Evolutionary conservation across 2,888 invertebrate species (phyloP), one percentile per base, ranked within the genome.

Genomic region (Protodeltote pygarga): DNA sequence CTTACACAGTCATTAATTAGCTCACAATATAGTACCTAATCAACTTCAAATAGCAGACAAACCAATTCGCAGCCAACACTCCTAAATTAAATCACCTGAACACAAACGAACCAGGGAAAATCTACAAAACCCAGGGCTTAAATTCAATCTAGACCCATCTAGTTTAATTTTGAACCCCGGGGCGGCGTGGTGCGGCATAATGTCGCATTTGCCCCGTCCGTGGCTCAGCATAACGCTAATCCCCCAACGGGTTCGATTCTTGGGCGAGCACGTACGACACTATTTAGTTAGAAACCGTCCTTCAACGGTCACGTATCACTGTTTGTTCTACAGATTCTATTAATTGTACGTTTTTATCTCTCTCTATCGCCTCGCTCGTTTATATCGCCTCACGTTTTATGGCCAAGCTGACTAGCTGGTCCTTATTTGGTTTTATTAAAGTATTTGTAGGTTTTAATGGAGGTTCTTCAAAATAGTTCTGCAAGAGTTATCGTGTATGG

Each of bases 191-290:
- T 62, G 31, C 17, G 48, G 77, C 82, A 81, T 81, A 81, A 80
- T 81, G 54, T 41, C 57, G 47, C 38, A 62, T 41, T 69, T 80
- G 54, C 42, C 57, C 48, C 38, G 63, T 41, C 70, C 81, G 77
- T 79, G 80, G 77, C 45, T 51, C 23, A 50, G 77, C 81, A 81
- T 82, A 78, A 77, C 71, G 68, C 65, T 80, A 81, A 82, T 81
- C 83, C 78, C 47, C 48, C 59, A 49, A 33, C 59, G 46, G 69
- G 71, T 73, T 75, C 71, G 74, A 70, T 62, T 69, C 73, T 48
- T 65, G 45, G 69, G 25, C 40, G 41, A 58, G 69, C 76, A 77
- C 81, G 81, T 82, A 74, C 73, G 38, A 25, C 46, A 46, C 54
- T 61, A 58, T 65, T 71, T 71, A 74, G 65, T 66, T 63, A 58